A percentile compares a stretch with the other conserved stretches of the same genome.
Conservation (phyloP, 2,888 invertebrate species). For the Apamea epomidion region DNA sequence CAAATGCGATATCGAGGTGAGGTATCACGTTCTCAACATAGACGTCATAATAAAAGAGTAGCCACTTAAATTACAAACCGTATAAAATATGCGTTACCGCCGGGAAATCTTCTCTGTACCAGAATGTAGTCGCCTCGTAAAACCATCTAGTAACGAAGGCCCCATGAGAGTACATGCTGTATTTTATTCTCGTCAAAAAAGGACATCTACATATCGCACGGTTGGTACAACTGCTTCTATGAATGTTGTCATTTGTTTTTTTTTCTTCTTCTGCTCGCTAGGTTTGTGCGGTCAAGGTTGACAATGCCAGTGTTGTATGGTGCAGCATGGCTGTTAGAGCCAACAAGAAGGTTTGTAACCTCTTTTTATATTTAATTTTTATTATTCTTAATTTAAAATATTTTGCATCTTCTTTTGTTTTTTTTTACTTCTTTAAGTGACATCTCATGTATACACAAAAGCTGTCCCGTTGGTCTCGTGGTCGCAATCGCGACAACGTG, state of each 20-base stretch:
- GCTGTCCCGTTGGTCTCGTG: no score
- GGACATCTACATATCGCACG: slow-evolving; percentile 68
- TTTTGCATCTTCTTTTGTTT: neutral
- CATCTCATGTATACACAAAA: neutral
- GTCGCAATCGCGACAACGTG: no score
- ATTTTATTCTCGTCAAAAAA: slow-evolving; percentile 75
- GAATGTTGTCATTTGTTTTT: slow-evolving; percentile 34
- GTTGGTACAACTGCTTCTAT: slow-evolving; percentile 51
- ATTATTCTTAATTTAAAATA: neutral
- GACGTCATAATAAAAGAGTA: slow-evolving; percentile 78
- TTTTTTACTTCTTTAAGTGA: neutral
- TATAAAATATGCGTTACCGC: slow-evolving; percentile 87
- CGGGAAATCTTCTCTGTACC: slow-evolving; percentile 85
- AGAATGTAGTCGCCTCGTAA: slow-evolving; percentile 81
- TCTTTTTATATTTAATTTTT: neutral
- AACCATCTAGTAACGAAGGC: slow-evolving; percentile 82
- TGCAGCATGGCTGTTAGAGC: neutral
- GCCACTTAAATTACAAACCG: slow-evolving; percentile 83
- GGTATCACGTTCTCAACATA: slow-evolving; percentile 64
- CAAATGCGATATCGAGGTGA: slow-evolving; percentile 54
- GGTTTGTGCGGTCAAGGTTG: neutral
- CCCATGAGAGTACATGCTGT: slow-evolving; percentile 73
- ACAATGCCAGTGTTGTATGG: neutral
- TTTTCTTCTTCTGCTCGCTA: slow-evolving; percentile 1
- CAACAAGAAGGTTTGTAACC: neutral